Evolutionary conservation across 2,888 invertebrate species (phyloP), one percentile per base, ranked within the genome.

Genomic region (Macaria notata): DNA sequence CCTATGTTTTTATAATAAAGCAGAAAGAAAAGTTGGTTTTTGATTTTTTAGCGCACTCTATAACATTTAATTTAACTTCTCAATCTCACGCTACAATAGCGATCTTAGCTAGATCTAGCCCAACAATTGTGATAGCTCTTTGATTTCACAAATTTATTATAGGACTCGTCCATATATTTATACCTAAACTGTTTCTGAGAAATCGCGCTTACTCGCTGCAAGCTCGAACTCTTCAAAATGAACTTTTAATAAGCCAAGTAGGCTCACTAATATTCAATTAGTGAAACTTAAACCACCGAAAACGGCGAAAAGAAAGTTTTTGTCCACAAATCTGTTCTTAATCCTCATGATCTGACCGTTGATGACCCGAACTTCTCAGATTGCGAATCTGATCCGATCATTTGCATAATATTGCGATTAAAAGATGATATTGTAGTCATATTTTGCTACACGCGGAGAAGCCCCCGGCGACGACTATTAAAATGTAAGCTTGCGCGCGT

Each of bases 401-500:
- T 64, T 62, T 58, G 51, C 60, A 60, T 63, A 63, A 64, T 56
- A 46, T 9, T 5, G 7, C 47, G 49, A 54, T 56, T 59, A 58
- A 54, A 62, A 64, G 49, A 63, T 59, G 63, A 62, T 58, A 61
- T 58, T 56, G 63, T 63, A 53, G 64, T 62, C 54, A 66, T 66
- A 66, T 59, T 64, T 61, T 61, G 54, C 63, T 64, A 63, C 58
- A 66, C 60, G 54, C 53, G 44, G 39, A 54, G 49, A 60, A 62
- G 66, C 63, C 66, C 59, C 61, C 63, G 61, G 64, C 63, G 48
- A 66, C 54, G 59, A 46, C 62, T 62, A 67, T 63, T 63, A 61
- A 63, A 60, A 65, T 63, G 61, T 63, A 59, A 65, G 48, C 57
- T 56, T 52, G 49, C 53, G 51, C 42, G 58, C 66, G 56, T 64